Conservation (phyloP, 1,140 invertebrate species). For the Myzus persicae region DNA sequence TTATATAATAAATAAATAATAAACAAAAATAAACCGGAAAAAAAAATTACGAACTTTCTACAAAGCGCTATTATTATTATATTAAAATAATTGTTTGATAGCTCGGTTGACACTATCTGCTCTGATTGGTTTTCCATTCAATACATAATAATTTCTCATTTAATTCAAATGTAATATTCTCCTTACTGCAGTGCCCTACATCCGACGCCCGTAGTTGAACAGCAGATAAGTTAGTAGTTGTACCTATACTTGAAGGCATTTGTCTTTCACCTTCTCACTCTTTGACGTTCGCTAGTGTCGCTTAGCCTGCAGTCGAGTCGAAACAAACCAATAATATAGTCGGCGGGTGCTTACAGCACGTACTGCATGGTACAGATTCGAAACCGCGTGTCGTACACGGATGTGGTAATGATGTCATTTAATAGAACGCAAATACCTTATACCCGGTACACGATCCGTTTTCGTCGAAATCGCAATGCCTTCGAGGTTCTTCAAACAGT, state of each 20-base stretch:
- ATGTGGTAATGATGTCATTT: neutral
- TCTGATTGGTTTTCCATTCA: no score
- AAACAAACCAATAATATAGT: neutral
- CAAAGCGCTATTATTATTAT: neutral
- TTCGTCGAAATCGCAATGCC: neutral
- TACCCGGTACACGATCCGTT: neutral
- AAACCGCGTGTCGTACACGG: neutral
- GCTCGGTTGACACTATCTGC: neutral
- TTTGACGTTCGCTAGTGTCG: neutral
- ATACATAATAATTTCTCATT: neutral
- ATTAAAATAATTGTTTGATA: neutral
- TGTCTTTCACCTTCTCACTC: neutral
- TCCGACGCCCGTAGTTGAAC: neutral
- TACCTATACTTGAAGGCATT: no score
- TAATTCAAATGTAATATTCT: neutral
- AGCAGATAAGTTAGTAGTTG: neutral
- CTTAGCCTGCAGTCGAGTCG: neutral
- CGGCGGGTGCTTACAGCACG: no score
- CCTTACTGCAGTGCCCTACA: neutral
- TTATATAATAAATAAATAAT: no score
- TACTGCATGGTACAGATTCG: neutral
- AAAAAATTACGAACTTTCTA: neutral
- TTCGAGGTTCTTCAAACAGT: neutral
- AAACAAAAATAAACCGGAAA: no score
- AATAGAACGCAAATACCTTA: neutral